phyloP scores from a whole-genome alignment of 2,797 vertebrate genomes.

The Myotis daubentonii region DNA sequence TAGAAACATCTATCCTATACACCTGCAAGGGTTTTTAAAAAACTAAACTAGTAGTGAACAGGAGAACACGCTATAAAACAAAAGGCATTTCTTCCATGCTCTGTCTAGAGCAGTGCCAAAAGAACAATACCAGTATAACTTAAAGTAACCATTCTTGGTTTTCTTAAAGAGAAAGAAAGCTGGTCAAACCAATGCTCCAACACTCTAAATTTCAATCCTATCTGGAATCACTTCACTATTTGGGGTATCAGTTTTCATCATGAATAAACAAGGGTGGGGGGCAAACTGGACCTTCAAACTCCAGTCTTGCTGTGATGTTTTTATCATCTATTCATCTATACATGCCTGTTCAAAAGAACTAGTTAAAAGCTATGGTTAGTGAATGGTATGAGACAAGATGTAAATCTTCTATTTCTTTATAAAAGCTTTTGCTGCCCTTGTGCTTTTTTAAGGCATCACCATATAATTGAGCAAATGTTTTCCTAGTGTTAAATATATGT shows the following conservation, averaged over 20 bases:
- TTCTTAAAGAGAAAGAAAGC: constrained; percentile 21
- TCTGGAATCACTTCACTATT: background rate
- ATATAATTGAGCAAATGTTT: background rate
- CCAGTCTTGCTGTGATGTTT: background rate
- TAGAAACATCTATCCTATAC: background rate
- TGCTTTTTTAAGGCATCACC: background rate
- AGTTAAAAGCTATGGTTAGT: background rate
- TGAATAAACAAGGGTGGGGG: background rate
- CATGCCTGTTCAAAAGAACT: background rate
- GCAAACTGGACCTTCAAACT: background rate
- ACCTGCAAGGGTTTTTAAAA: background rate
- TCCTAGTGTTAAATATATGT: background rate
- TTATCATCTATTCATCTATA: background rate
- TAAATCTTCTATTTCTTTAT: background rate
- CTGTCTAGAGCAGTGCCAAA: background rate
- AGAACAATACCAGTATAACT: background rate
- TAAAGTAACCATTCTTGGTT: constrained; percentile 22
- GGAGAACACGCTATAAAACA: background rate
- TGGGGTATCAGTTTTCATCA: background rate
- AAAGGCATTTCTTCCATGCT: background rate
- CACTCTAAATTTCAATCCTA: background rate
- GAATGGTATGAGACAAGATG: background rate
- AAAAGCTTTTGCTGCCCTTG: background rate
- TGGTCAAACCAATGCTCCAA: background rate
- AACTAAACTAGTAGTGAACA: background rate